Evolutionary conservation across 2,888 invertebrate species (phyloP).

Genomic region (Sympetrum striolatum): DNA sequence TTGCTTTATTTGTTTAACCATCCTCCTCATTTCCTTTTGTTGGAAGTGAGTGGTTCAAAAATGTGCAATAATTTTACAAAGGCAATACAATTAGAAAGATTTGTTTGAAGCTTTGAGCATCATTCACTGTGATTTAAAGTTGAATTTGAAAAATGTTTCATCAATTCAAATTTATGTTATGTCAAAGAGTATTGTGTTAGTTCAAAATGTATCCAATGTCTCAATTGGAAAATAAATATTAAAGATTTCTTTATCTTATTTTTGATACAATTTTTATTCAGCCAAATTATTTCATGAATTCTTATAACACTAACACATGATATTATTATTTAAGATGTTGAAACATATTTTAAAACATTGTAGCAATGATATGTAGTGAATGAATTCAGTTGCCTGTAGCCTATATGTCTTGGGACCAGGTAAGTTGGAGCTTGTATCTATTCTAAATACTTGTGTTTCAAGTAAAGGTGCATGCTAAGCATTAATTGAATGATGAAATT

Average conservation of each 20-base stretch:
- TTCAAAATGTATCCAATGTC: constrained; percentile 34
- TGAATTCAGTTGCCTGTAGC: too few relatives aligned
- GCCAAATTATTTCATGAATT: too few relatives aligned
- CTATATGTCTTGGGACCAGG: too few relatives aligned
- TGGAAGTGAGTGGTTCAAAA: constrained; percentile 12
- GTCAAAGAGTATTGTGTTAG: constrained; percentile 38
- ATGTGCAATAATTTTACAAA: constrained; percentile 36
- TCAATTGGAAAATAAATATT: constrained; percentile 41
- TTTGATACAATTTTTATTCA: background rate
- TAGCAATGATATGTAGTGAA: too few relatives aligned
- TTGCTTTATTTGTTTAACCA: constrained; percentile 17
- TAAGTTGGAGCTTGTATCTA: too few relatives aligned
- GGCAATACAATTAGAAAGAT: constrained; percentile 12
- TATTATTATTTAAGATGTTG: too few relatives aligned
- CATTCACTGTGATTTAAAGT: constrained; percentile 36
- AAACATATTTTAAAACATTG: too few relatives aligned
- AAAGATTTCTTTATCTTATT: constrained; percentile 24
- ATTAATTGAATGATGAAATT: too few relatives aligned
- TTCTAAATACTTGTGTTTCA: too few relatives aligned
- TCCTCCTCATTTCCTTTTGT: background rate
- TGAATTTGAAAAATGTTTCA: constrained; percentile 20
- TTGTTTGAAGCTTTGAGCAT: constrained; percentile 15
- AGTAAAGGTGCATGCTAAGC: too few relatives aligned
- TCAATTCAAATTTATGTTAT: constrained; percentile 26
- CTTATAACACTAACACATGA: too few relatives aligned